Evolutionary conservation across 2,797 vertebrate species (phyloP).

Genomic region (Danio choprae): DNA sequence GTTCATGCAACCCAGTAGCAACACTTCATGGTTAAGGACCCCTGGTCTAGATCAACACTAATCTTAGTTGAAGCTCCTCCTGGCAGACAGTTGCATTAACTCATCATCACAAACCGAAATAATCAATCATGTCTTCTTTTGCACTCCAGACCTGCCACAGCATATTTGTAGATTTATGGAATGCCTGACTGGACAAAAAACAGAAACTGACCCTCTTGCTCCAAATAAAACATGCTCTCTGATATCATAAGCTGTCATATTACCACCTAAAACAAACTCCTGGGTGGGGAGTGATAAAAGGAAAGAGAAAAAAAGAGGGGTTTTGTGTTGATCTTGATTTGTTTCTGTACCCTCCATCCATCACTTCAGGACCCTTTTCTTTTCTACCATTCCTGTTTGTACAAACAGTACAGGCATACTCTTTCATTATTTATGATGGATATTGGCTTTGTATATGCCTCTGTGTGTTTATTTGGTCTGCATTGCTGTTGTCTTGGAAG

Average conservation of each 20-base stretch:
- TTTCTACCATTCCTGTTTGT: slow-evolving; percentile 22
- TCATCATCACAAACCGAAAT: slow-evolving; percentile 46
- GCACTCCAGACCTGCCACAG: slow-evolving; percentile 27
- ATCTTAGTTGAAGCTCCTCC: slow-evolving; percentile 39
- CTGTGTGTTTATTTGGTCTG: slow-evolving; percentile 38
- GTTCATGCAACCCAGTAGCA: no score
- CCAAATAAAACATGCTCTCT: slow-evolving; percentile 63
- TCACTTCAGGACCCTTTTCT: slow-evolving; percentile 32
- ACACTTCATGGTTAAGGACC: no score
- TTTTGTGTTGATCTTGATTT: slow-evolving; percentile 37
- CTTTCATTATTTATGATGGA: slow-evolving; percentile 42
- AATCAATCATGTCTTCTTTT: slow-evolving; percentile 43
- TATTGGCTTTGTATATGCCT: slow-evolving; percentile 27
- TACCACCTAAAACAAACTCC: slow-evolving; percentile 56
- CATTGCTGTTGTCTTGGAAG: slow-evolving; percentile 24
- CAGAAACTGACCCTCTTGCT: slow-evolving; percentile 48
- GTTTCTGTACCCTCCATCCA: slow-evolving; percentile 3
- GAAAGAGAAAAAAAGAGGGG: background rate
- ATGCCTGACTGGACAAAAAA: slow-evolving; percentile 58
- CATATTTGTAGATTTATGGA: slow-evolving; percentile 59
- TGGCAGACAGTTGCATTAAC: slow-evolving; percentile 46
- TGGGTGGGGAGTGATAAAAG: slow-evolving; percentile 1
- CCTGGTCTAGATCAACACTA: no score
- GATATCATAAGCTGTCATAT: slow-evolving; percentile 55
- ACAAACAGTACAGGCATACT: slow-evolving; percentile 9